Percentiles rank a stretch among this genome's conserved stretches.
Evolutionary conservation across 1,140 invertebrate genomes (phyloP).

Genomic region (Caerostris darwini): DNA sequence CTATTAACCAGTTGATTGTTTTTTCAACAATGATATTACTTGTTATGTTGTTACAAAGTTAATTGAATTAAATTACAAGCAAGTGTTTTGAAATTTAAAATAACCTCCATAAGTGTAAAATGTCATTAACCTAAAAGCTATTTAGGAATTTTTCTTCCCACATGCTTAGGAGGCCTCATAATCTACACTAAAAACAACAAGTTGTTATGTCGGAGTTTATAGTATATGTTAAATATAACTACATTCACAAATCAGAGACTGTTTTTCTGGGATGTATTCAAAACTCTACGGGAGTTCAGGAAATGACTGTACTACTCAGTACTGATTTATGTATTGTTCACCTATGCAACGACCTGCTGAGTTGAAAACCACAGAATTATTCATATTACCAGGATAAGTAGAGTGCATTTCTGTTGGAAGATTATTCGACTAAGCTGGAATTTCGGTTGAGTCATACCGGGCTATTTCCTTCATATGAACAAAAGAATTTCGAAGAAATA

Average conservation of each 20-base stretch:
- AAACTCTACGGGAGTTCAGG: neutral
- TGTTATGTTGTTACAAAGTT: no score
- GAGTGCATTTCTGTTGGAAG: neutral
- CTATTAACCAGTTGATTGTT: no score
- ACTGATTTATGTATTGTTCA: neutral
- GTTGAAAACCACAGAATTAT: conserved; percentile 17
- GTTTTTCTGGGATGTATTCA: neutral
- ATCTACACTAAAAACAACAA: neutral
- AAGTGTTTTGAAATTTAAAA: neutral
- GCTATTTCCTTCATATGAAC: neutral
- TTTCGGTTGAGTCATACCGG: neutral
- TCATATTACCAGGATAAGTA: neutral
- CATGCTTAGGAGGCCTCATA: neutral
- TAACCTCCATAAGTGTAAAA: neutral
- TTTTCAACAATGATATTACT: no score
- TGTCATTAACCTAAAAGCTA: conserved; percentile 9
- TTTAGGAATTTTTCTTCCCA: neutral
- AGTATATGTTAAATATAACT: neutral
- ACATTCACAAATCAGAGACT: neutral
- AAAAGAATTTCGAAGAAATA: neutral
- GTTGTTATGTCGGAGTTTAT: neutral
- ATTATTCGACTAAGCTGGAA: neutral
- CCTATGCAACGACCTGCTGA: conserved; percentile 8
- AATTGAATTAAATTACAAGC: neutral
- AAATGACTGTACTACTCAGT: neutral